Conservation (phyloP, 2,888 invertebrate genomes). For the Tupiocoris notatus region DNA sequence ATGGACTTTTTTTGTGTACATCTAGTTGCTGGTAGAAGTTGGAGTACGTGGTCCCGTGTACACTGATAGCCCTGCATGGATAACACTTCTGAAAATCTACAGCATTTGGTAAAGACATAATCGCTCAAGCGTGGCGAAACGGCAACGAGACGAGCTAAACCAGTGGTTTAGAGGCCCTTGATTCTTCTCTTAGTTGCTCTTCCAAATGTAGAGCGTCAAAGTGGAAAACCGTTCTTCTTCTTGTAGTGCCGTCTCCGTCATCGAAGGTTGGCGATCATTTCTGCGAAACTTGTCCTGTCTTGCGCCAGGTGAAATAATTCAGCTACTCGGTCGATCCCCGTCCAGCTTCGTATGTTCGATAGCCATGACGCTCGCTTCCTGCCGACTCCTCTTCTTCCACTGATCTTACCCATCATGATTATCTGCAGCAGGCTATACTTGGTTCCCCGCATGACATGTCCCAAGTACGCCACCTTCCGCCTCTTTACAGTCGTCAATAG, state of each 20-base stretch:
- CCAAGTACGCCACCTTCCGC: constrained; percentile 4
- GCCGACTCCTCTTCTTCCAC: not conserved
- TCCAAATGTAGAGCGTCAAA: too few relatives aligned
- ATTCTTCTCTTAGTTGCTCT: too few relatives aligned
- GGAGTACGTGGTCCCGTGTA: too few relatives aligned
- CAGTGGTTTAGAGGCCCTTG: too few relatives aligned
- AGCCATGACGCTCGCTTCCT: constrained; percentile 3
- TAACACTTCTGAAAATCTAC: too few relatives aligned
- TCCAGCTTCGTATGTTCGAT: not conserved
- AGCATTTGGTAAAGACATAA: too few relatives aligned
- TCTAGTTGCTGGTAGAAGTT: too few relatives aligned
- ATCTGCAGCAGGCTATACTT: not conserved
- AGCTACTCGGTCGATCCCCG: not conserved
- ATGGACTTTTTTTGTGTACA: too few relatives aligned
- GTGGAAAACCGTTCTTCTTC: not conserved
- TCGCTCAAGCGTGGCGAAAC: too few relatives aligned
- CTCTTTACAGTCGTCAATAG: not conserved
- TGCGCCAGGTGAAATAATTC: not conserved
- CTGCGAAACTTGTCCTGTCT: not conserved
- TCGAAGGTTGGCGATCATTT: constrained; percentile 9
- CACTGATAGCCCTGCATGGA: too few relatives aligned
- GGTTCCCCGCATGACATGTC: not conserved
- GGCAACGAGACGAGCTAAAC: too few relatives aligned
- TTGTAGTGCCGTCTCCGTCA: constrained; percentile 12
- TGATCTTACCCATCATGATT: constrained; percentile 10